Percentiles rank a stretch among this genome's conserved stretches.
Evolutionary conservation across 2,797 vertebrate species (phyloP).

Genomic region (Prionace glauca): DNA sequence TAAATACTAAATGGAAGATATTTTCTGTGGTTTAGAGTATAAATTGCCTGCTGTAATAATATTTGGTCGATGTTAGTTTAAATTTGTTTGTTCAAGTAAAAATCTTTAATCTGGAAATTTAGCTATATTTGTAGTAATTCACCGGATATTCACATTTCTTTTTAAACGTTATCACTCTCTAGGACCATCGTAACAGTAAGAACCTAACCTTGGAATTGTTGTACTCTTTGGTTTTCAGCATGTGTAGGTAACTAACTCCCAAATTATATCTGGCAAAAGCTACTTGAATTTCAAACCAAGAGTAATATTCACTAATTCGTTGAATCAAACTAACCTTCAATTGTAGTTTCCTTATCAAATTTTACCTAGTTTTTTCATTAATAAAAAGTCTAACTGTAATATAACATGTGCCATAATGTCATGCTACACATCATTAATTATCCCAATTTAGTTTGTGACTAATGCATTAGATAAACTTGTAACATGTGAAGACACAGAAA

Average conservation of each 20-base stretch:
- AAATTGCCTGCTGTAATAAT: background rate
- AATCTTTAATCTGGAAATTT: background rate
- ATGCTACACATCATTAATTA: constrained; percentile 7
- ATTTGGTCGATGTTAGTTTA: background rate
- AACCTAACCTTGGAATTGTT: background rate
- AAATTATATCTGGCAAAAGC: background rate
- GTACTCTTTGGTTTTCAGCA: background rate
- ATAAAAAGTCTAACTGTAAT: background rate
- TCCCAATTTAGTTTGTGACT: background rate
- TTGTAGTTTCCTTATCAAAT: background rate
- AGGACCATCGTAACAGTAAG: background rate
- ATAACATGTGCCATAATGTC: background rate
- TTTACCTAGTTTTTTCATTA: background rate
- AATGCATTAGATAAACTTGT: background rate
- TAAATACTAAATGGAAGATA: background rate
- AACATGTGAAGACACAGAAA: background rate
- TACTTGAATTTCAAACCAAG: background rate
- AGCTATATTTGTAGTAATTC: background rate
- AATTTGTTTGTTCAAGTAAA: background rate
- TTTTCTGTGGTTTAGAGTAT: background rate
- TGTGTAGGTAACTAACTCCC: background rate
- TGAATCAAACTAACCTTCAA: background rate
- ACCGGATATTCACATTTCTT: background rate
- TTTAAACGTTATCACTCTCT: background rate
- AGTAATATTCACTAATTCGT: background rate